Conservation (phyloP, 92 coral and sea anemone species). For the Chrysogorgia sp. region DNA sequence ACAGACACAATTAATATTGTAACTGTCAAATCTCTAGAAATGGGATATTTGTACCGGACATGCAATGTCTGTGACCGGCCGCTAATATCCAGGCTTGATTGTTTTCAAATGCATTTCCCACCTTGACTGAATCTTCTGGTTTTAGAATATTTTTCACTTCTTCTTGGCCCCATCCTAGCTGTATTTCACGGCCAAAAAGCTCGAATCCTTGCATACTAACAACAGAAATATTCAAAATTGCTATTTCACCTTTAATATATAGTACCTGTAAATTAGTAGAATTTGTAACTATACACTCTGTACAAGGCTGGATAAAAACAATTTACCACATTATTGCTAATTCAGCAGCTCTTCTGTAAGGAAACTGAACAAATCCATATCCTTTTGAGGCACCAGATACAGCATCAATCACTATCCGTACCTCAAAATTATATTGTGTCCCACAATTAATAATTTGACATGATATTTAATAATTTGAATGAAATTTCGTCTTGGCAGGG, state of each 20-base stretch:
- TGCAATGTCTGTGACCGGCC: too few relatives aligned
- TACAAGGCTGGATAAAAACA: not conserved
- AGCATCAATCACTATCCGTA: slow-evolving; percentile 62
- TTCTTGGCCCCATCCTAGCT: slow-evolving; percentile 79
- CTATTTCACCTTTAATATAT: not conserved
- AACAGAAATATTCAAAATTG: not conserved
- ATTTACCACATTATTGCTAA: slow-evolving; percentile 72
- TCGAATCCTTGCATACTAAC: slow-evolving; percentile 76
- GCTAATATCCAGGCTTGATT: too few relatives aligned
- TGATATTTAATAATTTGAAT: too few relatives aligned
- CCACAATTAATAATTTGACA: too few relatives aligned
- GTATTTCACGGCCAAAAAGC: slow-evolving; percentile 61
- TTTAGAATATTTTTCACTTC: slow-evolving; percentile 2
- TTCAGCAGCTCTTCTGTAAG: slow-evolving; percentile 76
- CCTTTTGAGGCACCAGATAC: slow-evolving; percentile 60
- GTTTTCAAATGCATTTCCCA: not conserved
- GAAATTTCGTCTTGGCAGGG: too few relatives aligned
- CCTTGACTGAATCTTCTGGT: not conserved
- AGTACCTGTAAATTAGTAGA: not conserved
- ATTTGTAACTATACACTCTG: not conserved
- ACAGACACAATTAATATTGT: too few relatives aligned
- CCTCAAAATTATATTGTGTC: too few relatives aligned
- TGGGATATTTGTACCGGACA: too few relatives aligned
- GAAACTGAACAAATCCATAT: slow-evolving; percentile 72
- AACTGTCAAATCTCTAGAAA: too few relatives aligned